Percentiles rank a stretch among this genome's conserved stretches.
Evolutionary conservation across 1,140 invertebrate species (phyloP).

Genomic region (Psix sp.): DNA sequence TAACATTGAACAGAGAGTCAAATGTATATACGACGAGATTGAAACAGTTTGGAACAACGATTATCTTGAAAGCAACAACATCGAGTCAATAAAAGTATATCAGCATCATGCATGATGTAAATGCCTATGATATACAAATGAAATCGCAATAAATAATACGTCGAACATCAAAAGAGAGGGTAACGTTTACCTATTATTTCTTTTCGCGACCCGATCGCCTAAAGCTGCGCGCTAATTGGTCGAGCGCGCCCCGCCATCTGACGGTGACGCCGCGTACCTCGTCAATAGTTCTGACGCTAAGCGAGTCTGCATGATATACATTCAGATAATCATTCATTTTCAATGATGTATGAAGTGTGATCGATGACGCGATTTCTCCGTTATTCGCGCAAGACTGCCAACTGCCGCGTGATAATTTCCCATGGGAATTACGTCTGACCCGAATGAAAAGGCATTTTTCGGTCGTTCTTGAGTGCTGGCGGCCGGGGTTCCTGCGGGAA

Average conservation of each 20-base stretch:
- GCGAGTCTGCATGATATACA: slow-evolving; percentile 59
- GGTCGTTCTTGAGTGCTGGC: slow-evolving; percentile 24
- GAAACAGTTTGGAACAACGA: slow-evolving; percentile 58
- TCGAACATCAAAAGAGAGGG: slow-evolving; percentile 45
- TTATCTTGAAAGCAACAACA: slow-evolving; percentile 65
- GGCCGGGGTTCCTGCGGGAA: slow-evolving; percentile 13
- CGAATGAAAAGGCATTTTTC: slow-evolving; percentile 3
- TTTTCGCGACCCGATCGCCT: slow-evolving; percentile 41
- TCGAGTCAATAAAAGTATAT: slow-evolving; percentile 58
- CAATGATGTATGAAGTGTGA: slow-evolving; percentile 56
- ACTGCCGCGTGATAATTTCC: not conserved
- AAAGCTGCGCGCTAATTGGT: slow-evolving; percentile 42
- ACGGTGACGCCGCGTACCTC: too few relatives aligned
- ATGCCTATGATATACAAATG: slow-evolving; percentile 41
- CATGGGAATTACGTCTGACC: not conserved
- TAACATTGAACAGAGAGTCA: slow-evolving; percentile 54
- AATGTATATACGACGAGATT: slow-evolving; percentile 48
- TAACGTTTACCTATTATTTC: not conserved
- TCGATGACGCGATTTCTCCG: slow-evolving; percentile 27
- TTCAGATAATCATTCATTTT: slow-evolving; percentile 55
- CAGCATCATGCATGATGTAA: slow-evolving; percentile 57
- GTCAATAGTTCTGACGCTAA: slow-evolving; percentile 55
- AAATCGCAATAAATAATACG: slow-evolving; percentile 46
- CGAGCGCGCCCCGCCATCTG: too few relatives aligned
- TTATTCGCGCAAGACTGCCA: not conserved